Conservation (phyloP, 2,888 invertebrate species). For the Aradus depressus region DNA sequence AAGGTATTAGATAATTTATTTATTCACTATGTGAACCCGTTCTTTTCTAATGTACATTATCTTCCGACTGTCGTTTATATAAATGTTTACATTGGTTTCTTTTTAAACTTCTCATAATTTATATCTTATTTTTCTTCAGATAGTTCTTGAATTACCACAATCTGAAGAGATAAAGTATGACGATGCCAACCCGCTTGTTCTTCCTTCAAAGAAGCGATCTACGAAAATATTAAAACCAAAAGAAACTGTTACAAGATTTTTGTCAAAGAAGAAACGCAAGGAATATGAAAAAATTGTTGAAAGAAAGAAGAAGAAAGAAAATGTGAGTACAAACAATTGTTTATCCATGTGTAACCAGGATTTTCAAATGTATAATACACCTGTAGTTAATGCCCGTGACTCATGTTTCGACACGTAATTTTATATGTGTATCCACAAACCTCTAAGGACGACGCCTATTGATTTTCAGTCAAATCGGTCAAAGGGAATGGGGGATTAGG, state of each 20-base stretch:
- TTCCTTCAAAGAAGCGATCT: conserved; percentile 71
- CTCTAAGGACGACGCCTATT: too few species aligned
- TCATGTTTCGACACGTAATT: too few species aligned
- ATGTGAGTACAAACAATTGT: conserved; percentile 46
- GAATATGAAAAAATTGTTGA: conserved; percentile 75
- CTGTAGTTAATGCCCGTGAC: too few species aligned
- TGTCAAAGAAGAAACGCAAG: conserved; percentile 82
- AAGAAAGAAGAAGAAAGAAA: conserved; percentile 77
- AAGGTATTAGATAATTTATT: conserved; percentile 43
- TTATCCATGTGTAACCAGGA: too few species aligned
- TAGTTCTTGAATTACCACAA: conserved; percentile 50
- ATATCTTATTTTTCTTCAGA: conserved; percentile 40
- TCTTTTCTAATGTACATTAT: not conserved
- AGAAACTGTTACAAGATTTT: conserved; percentile 48
- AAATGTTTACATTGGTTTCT: not conserved
- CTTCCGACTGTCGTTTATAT: not conserved
- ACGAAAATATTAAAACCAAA: conserved; percentile 53
- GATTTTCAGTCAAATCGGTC: too few species aligned
- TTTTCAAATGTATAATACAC: too few species aligned
- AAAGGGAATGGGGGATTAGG: too few species aligned
- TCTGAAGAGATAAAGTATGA: conserved; percentile 51
- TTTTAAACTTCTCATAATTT: not conserved
- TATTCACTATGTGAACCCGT: conserved; percentile 5
- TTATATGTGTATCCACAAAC: too few species aligned
- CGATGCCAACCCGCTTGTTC: conserved; percentile 63